A percentile compares a stretch with the other conserved stretches of the same genome.
phyloP scores from a whole-genome alignment of 1,140 invertebrate species.

The Hyles vespertilio region DNA sequence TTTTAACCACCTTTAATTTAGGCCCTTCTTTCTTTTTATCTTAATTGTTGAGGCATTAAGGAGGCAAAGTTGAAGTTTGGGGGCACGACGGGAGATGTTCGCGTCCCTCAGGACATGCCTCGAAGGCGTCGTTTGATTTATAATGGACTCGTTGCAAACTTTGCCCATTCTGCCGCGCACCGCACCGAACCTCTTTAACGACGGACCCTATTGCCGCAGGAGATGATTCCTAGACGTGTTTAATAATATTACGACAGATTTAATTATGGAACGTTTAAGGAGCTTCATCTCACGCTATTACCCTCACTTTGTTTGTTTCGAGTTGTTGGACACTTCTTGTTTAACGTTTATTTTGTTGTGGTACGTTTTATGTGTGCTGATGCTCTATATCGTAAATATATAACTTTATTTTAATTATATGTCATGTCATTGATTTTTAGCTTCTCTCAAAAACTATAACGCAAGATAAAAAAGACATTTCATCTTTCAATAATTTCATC shows the following conservation, averaged over 20 bases:
- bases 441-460: too few species aligned
- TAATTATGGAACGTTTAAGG: conserved; percentile 72
- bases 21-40: conserved; percentile 73
- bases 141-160: conserved; percentile 74
- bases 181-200: conserved; percentile 69
- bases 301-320: conserved; percentile 42
- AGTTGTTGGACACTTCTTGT: conserved; percentile 23
- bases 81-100: conserved; percentile 51
- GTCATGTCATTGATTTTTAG: too few species aligned
- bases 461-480: too few species aligned
- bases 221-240: conserved; percentile 74
- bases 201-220: conserved; percentile 69
- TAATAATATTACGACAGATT: conserved; percentile 76
- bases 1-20: conserved; percentile 72
- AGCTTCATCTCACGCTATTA: conserved; percentile 55
- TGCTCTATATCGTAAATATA: too few species aligned
- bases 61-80: conserved; percentile 67
- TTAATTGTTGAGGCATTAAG: conserved; percentile 73
- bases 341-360: conserved; percentile 15
- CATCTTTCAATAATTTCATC: too few species aligned
- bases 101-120: conserved; percentile 70
- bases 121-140: conserved; percentile 74
- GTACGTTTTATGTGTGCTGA: conserved; percentile 7
- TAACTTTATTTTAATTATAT: too few species aligned
- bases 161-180: conserved; percentile 65